A percentile compares a stretch with the other conserved stretches of the same genome.
Conservation (phyloP, 2,113 vertebrate species). For the Scolopax mira region DNA sequence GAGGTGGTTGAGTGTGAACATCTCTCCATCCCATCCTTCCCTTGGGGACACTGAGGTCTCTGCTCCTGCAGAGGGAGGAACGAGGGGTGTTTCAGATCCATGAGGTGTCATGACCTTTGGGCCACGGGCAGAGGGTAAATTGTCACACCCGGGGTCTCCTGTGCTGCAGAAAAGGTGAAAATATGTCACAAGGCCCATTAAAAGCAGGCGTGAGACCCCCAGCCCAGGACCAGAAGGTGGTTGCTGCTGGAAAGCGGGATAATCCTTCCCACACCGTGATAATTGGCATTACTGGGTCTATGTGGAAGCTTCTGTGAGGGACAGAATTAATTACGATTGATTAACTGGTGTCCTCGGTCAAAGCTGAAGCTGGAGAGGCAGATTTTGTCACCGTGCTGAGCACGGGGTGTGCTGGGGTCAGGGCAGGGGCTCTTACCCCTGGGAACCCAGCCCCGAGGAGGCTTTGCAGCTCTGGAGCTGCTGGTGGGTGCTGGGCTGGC, state of each 20-base stretch:
- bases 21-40: not conserved
- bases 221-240: not conserved
- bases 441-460: fast-evolving
- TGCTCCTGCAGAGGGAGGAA: fast-evolving
- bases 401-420: not conserved
- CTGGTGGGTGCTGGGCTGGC: not conserved
- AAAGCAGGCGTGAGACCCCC: not conserved
- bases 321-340: not conserved
- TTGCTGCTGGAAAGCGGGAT: not conserved
- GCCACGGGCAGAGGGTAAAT: not conserved
- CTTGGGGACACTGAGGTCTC: not conserved
- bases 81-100: no score
- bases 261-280: not conserved
- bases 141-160: fast-evolving
- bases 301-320: not conserved
- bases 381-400: not conserved
- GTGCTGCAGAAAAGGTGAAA: not conserved
- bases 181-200: fast-evolving
- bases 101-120: not conserved
- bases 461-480: not conserved
- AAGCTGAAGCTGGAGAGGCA: not conserved
- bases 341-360: not conserved
- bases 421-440: not conserved
- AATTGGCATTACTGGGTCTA: not conserved
- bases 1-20: not conserved